Evolutionary conservation across 2,113 vertebrate species (phyloP), one percentile per base, ranked within the genome.

Genomic region (Nibea coibor): DNA sequence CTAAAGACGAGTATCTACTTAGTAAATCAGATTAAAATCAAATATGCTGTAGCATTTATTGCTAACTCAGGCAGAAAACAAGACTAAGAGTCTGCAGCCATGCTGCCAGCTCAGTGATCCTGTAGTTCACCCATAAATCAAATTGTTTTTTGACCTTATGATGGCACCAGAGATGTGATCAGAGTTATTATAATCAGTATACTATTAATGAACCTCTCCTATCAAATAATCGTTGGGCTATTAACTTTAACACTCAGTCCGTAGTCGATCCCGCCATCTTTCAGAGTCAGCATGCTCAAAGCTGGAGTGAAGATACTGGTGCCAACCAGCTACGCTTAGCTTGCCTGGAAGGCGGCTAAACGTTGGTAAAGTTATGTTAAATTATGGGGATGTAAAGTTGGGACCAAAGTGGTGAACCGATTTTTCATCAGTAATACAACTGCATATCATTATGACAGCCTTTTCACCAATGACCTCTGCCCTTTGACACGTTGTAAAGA

Each of bases 401-500:
- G 20, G 19, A 57, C 20, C 16, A 56, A 54, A 64, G 35, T 53
- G 24, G 6, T 20, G 4, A 17, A 48, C 16, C 14, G 6, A 14
- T 51, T 68, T 48, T 51, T 11, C 35, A 53, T 35, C 31, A 47
- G 45, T 39, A 39, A 39, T 9, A 39, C 35, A 39, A 7, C 35
- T 39, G 35, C 35, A 8, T 39, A 39, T 39, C 35, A 42, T 72
- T 63, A 47, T 22, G 22, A 20, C 61, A 59, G 53, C 15, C 39
- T 73, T 63, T 71, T 71, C 19, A 71, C 64, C 70, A 8, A 0
- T 80, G 72, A 87, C 73, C 84, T 89, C 80, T 92, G 70, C 43
- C 28, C 78, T 75, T n/a, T 71, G 26, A 72, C 39, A 2, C 57
- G 26, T 43, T 10, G n/a, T 79, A 59, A 69, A 76, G 82, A 79